A percentile compares a stretch with the other conserved stretches of the same genome.
phyloP scores from a whole-genome alignment of 2,888 invertebrate genomes.

The Mactromeris polynyma region DNA sequence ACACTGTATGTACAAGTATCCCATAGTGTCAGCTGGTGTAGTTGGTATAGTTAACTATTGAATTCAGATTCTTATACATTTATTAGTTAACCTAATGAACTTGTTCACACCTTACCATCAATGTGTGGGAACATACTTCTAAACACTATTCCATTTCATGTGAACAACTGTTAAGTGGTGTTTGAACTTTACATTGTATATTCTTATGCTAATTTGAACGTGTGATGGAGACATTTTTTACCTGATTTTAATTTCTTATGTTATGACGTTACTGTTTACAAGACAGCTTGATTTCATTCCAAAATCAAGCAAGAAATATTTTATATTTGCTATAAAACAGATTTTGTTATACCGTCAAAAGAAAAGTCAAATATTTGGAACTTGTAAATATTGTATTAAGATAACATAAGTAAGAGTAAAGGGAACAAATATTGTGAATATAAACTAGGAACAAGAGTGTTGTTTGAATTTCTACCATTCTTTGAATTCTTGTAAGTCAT shows the following conservation, averaged over 20 bases:
- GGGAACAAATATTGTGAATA: too few species aligned
- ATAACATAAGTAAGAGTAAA: too few species aligned
- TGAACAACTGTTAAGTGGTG: background rate
- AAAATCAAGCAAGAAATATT: background rate
- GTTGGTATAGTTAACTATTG: background rate
- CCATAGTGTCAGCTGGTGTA: background rate
- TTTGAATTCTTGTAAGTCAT: too few species aligned
- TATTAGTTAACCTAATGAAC: conserved; percentile 1
- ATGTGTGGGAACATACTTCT: background rate
- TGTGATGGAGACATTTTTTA: background rate
- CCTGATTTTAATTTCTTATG: background rate
- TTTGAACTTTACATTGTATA: conserved; percentile 8
- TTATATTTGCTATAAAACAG: background rate
- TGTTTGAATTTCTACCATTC: too few species aligned
- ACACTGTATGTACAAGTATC: background rate
- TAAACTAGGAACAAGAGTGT: too few species aligned
- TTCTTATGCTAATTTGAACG: conserved; percentile 7
- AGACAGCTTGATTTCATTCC: background rate
- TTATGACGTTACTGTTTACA: background rate
- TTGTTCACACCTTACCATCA: background rate
- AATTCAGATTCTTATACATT: background rate
- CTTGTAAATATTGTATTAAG: background rate
- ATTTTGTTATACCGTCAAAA: background rate
- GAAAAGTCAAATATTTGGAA: background rate
- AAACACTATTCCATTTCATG: background rate